phyloP scores from a whole-genome alignment of 2,113 vertebrate species.

The Circaetus cinerascens region DNA sequence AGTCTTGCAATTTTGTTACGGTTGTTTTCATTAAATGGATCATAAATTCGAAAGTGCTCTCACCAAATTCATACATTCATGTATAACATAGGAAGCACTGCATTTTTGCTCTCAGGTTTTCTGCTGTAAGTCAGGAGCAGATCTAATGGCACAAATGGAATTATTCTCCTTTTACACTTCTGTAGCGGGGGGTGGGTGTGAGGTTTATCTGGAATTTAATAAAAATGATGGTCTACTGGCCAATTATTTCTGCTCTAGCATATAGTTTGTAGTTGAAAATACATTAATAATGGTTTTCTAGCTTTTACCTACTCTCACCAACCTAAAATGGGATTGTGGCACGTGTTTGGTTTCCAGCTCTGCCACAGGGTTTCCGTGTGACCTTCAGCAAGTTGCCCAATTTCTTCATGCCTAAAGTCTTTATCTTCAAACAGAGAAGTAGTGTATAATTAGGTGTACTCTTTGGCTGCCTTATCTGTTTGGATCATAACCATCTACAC shows the following conservation, averaged over 20 bases:
- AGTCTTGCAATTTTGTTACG: background rate
- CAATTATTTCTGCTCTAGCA: background rate
- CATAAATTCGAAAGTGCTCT: background rate
- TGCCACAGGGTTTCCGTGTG: background rate
- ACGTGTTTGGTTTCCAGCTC: background rate
- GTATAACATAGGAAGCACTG: background rate
- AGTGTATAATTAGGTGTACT: background rate
- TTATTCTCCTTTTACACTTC: background rate
- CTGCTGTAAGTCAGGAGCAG: background rate
- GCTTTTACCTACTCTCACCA: background rate
- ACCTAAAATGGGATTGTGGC: background rate
- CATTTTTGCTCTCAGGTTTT: background rate
- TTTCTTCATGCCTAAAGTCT: background rate
- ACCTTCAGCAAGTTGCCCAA: background rate
- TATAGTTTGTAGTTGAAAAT: background rate
- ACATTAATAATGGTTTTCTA: background rate
- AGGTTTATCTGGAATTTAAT: background rate
- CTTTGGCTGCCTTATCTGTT: background rate
- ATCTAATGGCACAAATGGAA: background rate
- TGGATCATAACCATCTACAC: background rate
- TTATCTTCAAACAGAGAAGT: background rate
- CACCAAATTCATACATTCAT: background rate
- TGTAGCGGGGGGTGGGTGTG: background rate
- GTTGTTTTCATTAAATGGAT: background rate
- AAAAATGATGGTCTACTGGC: background rate